These are phyloP conservation scores for Drosophila paracracens DNA, from an alignment of 2,888 invertebrate genomes.

Conservation along the genomic window DNA sequence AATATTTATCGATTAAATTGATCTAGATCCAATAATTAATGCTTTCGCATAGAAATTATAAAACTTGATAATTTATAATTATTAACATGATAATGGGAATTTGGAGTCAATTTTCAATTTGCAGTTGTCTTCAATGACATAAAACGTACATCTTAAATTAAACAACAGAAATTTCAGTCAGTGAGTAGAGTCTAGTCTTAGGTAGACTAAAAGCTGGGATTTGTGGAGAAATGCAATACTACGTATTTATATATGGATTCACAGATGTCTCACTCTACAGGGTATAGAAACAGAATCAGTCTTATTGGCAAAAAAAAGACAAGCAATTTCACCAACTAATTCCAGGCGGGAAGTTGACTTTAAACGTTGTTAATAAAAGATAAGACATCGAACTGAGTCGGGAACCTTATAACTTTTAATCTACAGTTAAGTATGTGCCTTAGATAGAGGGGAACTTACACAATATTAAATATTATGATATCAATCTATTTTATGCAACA, in stretches of 20 bases:
- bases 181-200: background rate
- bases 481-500: background rate
- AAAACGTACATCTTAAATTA: background rate
- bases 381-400: background rate
- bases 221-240: background rate
- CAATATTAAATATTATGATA: background rate
- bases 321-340: background rate
- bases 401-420: background rate
- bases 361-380: background rate
- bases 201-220: background rate
- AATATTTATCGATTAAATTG: background rate
- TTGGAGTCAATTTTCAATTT: background rate
- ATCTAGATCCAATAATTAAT: constrained; percentile 11
- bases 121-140: background rate
- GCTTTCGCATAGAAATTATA: background rate
- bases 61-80: no score
- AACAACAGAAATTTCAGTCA: background rate
- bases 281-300: background rate
- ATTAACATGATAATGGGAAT: background rate
- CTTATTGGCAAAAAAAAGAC: background rate
- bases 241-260: background rate
- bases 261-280: background rate
- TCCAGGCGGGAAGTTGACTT: background rate
- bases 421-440: background rate
- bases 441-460: constrained; percentile 1